Evolutionary conservation across 2,888 invertebrate species (phyloP).

Genomic region (Lycocerus yunnanus): DNA sequence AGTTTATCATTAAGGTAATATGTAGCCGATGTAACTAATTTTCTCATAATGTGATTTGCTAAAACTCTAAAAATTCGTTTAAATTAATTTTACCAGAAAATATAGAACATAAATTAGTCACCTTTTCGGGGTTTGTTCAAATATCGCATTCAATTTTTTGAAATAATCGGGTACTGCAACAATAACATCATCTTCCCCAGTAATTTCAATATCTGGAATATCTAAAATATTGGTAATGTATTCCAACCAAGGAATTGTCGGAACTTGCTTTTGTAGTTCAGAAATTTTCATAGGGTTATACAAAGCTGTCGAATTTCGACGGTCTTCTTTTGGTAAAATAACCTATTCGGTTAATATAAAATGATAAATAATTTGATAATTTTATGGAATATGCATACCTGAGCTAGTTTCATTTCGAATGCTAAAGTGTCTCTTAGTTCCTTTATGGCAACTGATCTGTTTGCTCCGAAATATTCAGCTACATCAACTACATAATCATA

Average conservation of each 20-base stretch:
- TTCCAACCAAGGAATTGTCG: slow-evolving; percentile 77
- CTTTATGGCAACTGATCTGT: slow-evolving; percentile 29
- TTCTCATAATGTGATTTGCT: slow-evolving; percentile 90
- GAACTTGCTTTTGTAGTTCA: slow-evolving; percentile 75
- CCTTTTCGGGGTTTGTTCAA: slow-evolving; percentile 61
- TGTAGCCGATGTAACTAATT: slow-evolving; percentile 75
- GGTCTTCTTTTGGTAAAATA: slow-evolving; percentile 81
- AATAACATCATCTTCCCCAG: slow-evolving; percentile 75
- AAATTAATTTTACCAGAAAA: too few relatives aligned
- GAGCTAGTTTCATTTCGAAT: slow-evolving; percentile 39
- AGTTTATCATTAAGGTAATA: slow-evolving; percentile 76
- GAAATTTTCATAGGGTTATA: slow-evolving; percentile 88
- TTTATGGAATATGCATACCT: slow-evolving; percentile 46
- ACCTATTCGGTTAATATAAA: slow-evolving; percentile 68
- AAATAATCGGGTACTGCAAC: slow-evolving; percentile 85
- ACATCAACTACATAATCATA: slow-evolving; percentile 41
- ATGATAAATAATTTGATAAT: slow-evolving; percentile 11
- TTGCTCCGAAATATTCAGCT: slow-evolving; percentile 40
- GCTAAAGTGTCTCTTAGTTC: slow-evolving; percentile 38
- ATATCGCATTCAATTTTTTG: slow-evolving; percentile 67
- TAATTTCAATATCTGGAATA: slow-evolving; percentile 62
- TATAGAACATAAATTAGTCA: slow-evolving; percentile 27
- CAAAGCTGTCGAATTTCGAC: slow-evolving; percentile 84
- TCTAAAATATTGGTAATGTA: slow-evolving; percentile 83
- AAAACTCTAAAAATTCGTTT: slow-evolving; percentile 57